Conservation (phyloP, 1,140 invertebrate genomes). For the Pseudomyrmex sp. region DNA sequence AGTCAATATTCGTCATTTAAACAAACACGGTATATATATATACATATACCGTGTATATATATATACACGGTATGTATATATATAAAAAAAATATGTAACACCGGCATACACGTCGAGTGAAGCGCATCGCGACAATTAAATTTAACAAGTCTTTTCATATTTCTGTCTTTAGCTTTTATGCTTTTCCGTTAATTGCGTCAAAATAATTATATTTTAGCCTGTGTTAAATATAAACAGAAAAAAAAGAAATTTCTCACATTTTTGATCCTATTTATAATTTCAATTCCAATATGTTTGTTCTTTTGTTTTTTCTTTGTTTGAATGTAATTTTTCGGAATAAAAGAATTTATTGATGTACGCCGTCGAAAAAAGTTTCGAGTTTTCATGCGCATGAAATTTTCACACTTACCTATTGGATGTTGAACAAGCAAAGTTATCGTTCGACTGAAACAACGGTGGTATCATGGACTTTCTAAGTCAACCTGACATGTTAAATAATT, state of each 20-base stretch:
- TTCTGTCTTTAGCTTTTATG: neutral
- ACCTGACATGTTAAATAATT: constrained; percentile 40
- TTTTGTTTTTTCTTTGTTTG: too few relatives aligned
- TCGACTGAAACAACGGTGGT: neutral
- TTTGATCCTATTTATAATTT: neutral
- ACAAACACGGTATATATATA: neutral
- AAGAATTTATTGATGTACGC: neutral
- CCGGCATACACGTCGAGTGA: neutral
- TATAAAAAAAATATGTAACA: too few relatives aligned
- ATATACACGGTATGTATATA: too few relatives aligned
- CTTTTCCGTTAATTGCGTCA: too few relatives aligned
- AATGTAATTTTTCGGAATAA: neutral
- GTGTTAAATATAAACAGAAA: neutral
- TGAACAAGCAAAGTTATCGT: constrained; percentile 25
- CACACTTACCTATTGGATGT: neutral
- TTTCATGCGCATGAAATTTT: neutral
- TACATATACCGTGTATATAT: too few relatives aligned
- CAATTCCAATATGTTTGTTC: neutral
- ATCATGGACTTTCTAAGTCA: constrained; percentile 19
- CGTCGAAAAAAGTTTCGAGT: neutral
- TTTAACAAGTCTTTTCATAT: neutral
- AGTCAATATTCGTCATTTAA: constrained; percentile 53
- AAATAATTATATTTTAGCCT: too few relatives aligned
- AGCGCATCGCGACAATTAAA: constrained; percentile 4
- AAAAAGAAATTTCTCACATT: neutral